A percentile compares a stretch with the other conserved stretches of the same genome.
Evolutionary conservation across 2,888 invertebrate genomes (phyloP).

Genomic region (Mesorhabditis sp.): DNA sequence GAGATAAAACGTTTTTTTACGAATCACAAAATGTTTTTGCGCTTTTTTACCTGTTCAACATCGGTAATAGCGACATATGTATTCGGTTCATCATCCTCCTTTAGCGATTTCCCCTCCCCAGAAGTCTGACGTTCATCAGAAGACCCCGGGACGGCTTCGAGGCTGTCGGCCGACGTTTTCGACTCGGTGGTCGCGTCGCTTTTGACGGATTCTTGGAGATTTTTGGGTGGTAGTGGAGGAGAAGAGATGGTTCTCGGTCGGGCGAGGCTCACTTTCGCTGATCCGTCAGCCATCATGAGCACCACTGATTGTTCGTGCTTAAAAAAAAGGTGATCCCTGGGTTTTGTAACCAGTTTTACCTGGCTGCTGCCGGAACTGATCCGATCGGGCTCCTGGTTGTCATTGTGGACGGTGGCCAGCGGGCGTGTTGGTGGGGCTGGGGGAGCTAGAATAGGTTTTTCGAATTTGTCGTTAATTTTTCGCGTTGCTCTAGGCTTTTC

Average conservation of each 20-base stretch:
- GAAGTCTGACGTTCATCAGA: too few species aligned
- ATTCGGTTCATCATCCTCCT: too few species aligned
- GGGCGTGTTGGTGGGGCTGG: slow-evolving; percentile 2
- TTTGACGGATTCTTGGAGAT: background rate
- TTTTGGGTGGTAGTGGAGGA: background rate
- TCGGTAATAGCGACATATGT: slow-evolving; percentile 24
- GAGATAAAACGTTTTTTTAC: slow-evolving; percentile 8
- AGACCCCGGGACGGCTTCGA: too few species aligned
- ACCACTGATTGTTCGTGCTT: slow-evolving; percentile 2
- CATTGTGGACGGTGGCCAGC: background rate
- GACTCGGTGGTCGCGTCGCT: too few species aligned
- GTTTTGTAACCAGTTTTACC: slow-evolving; percentile 1
- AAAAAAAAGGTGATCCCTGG: background rate
- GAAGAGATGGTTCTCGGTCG: background rate
- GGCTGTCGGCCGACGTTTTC: too few species aligned
- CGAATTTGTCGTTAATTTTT: background rate
- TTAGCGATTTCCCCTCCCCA: too few species aligned
- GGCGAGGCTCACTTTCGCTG: background rate
- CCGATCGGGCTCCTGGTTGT: background rate
- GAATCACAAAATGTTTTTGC: slow-evolving; percentile 13
- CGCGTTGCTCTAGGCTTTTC: too few species aligned
- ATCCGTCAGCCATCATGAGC: background rate
- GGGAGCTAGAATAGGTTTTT: background rate
- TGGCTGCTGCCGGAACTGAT: slow-evolving; percentile 6
- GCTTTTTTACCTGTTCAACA: slow-evolving; percentile 18